Conservation (phyloP, 1,140 invertebrate genomes). For the Apocrypta bakeri region DNA sequence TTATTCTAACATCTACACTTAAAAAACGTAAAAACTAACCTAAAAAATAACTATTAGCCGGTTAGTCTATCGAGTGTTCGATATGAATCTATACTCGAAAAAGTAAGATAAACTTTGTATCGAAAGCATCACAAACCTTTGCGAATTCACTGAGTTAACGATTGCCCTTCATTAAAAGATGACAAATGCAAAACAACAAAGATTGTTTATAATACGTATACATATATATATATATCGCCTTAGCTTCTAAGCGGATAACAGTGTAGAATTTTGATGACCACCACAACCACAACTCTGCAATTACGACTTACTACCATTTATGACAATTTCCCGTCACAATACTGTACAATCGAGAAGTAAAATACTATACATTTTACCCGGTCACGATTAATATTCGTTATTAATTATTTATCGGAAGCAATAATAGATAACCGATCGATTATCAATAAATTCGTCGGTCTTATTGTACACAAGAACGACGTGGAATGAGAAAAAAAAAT, state of each 20-base stretch:
- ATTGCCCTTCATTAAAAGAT: neutral
- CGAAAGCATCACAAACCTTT: slow-evolving; percentile 19
- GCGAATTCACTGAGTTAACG: neutral
- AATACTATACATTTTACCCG: slow-evolving; percentile 5
- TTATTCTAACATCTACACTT: neutral
- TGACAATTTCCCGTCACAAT: no score
- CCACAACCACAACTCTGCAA: no score
- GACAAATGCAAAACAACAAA: neutral
- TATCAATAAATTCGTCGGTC: neutral
- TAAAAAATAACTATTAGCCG: neutral
- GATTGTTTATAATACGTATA: no score
- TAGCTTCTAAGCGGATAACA: no score
- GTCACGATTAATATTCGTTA: slow-evolving; percentile 9
- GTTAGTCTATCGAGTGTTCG: neutral
- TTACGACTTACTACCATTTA: no score
- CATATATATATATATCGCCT: no score
- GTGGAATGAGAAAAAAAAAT: no score
- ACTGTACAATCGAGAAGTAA: neutral
- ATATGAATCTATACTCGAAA: neutral
- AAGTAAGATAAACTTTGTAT: neutral
- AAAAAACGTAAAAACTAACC: slow-evolving; percentile 10
- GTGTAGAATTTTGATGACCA: no score
- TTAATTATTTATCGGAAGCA: neutral
- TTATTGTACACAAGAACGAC: neutral
- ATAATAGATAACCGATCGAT: neutral